Base-by-base conservation (phyloP, 2,797 vertebrate genomes). In the Glossophaga mutica region DNA sequence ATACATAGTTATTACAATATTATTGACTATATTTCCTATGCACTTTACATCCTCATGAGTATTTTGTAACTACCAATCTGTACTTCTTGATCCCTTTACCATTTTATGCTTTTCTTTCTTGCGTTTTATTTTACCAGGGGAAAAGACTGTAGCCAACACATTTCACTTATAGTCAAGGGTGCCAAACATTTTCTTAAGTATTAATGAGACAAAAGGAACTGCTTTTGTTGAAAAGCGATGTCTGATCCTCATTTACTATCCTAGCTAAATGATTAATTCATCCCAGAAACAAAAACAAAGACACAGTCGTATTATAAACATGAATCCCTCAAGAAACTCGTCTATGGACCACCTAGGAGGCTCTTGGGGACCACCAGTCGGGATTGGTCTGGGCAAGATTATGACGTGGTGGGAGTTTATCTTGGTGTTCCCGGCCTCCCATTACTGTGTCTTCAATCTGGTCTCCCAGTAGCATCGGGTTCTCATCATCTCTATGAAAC, bases 211-310 rank as follows among this genome's bases (percentile, higher is more conserved):
- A 97, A 93, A 97, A 86, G 39, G 68, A 97, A 50, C 34, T 71
- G 32, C 37, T 34, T 93, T 95, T 95, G 94, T 82, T 94, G 89
- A 95, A 96, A 97, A 90, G 18, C 67, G 0, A 42, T 0, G 87
- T 97, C 97, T 96, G 97, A 96, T 94, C 95, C 90, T 97, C 95
- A 96, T 96, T 97, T 95, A 93, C 88, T 93, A 94, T 96, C 73
- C 87, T 62, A 57, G 89, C 78, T 92, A 90, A 97, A 91, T 77
- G 89, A 94, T 97, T 96, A 96, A 97, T 98, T 95, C 82, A 84
- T 93, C 91, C 97, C 97, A 97, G 97, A 96, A 97, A 96, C 46
- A 74, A 94, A 97, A 97, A 96, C 95, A 97, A 96, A 96, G 89
- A 74, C 89, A 37, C 9, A 93, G 90, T 85, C 89, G 76, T 94